phyloP scores from a whole-genome alignment of 2,888 invertebrate genomes.

The Labia minor region DNA sequence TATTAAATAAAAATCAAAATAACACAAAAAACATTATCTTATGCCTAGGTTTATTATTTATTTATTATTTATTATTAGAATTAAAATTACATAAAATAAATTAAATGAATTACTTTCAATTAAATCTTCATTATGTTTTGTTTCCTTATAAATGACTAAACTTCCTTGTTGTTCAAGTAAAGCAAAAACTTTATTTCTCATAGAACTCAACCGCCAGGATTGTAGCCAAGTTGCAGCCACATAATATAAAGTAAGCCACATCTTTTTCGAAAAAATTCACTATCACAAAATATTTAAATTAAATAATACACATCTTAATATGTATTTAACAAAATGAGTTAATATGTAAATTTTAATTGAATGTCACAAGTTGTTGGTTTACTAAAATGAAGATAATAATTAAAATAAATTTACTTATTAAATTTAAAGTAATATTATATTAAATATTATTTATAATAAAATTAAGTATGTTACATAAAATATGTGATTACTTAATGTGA shows the following conservation, averaged over 20 bases:
- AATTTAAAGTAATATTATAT: too few relatives aligned
- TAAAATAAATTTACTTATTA: too few relatives aligned
- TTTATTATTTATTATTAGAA: too few relatives aligned
- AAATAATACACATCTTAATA: background rate
- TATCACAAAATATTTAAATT: background rate
- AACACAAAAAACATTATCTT: too few relatives aligned
- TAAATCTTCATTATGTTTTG: conserved; percentile 27
- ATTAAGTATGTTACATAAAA: too few relatives aligned
- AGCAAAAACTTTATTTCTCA: conserved; percentile 52
- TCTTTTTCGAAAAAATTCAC: conserved; percentile 30
- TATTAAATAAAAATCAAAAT: too few relatives aligned
- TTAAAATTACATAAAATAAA: too few relatives aligned
- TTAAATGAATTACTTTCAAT: conserved; percentile 30
- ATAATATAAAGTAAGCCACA: conserved; percentile 72
- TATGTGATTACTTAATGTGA: too few relatives aligned
- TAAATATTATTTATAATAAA: too few relatives aligned
- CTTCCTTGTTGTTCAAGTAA: conserved; percentile 29
- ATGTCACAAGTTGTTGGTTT: background rate
- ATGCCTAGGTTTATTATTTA: too few relatives aligned
- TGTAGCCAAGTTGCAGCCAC: conserved; percentile 73
- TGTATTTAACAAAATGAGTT: too few relatives aligned
- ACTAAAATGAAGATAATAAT: background rate
- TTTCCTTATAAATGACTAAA: conserved; percentile 31
- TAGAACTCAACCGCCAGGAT: conserved; percentile 62
- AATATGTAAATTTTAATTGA: background rate